Base-by-base conservation (phyloP, 2,888 invertebrate genomes). In the Lepidonotus clava region DNA sequence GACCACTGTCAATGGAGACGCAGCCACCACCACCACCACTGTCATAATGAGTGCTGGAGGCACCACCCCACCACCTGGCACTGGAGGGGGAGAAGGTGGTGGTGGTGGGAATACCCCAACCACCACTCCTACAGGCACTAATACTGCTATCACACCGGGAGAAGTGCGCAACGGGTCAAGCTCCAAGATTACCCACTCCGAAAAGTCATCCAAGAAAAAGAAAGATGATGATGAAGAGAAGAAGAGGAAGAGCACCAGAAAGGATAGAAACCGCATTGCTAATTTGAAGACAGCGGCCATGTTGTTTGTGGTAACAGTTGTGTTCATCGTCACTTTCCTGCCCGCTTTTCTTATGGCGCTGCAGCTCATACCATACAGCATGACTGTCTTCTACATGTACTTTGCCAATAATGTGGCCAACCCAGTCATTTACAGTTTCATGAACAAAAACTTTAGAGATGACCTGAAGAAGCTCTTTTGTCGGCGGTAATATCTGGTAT, bases 381-480 rank as follows among this genome's bases (percentile, higher is more conserved):
- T 90, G 41, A 90, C 92, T 40, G 90, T 94, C 21, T 94, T 94
- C 88, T 94, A 93, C 89, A 90, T 93, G 89, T 94, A 94, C 88
- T 94, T 93, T 87, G 90, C 92, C 71, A 94, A 94, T 89, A 94
- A 94, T 89, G 93, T 93, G 53, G 94, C 93, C 51, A 94, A 94
- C 90, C 94, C 94, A 0, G 91, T 94, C 86, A 94, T 94, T 77
- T 94, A 94, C 89, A 93, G 93, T 66, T 94, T 94, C 87, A 92
- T 94, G 91, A 94, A 94, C 91, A 91, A 92, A 87, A 92, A 92
- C 85, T 94, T 94, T 88, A 89, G 93, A 85, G 92, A 92, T 83
- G 93, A 94, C 76, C 88, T 94, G 34, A 91, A 90, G 38, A 88
- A 87, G 56, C 40, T 90, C 18, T 88, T 77, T 56, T 80, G 80